A percentile compares a stretch with the other conserved stretches of the same genome.
These are phyloP conservation scores for Melinaea marsaeus DNA, from an alignment of 2,888 invertebrate species.

Conservation along the genomic window DNA sequence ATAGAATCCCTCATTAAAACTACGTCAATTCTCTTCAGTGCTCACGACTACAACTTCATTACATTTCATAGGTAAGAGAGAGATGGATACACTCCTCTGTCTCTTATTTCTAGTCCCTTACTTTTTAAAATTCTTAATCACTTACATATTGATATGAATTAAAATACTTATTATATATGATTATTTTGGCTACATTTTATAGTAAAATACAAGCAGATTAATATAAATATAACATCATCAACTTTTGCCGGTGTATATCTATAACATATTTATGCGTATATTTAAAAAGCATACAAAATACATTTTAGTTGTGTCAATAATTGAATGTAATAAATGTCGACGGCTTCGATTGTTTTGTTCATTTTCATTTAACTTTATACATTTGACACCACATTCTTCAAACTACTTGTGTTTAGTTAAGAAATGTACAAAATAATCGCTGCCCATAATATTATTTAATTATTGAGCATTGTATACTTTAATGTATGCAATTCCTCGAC, in stretches of 20 bases:
- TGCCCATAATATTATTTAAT: too few species aligned
- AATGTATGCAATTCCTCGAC: conserved; percentile 1
- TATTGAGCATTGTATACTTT: not conserved
- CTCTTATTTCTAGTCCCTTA: not conserved
- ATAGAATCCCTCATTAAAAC: conserved; percentile 28
- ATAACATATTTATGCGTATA: too few species aligned
- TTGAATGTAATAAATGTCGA: too few species aligned
- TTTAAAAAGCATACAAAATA: conserved; percentile 4
- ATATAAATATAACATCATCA: not conserved
- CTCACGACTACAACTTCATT: conserved; percentile 29
- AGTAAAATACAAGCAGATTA: not conserved
- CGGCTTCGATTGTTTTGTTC: too few species aligned
- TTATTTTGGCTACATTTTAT: conserved; percentile 3
- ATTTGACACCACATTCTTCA: not conserved
- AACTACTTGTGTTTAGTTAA: not conserved
- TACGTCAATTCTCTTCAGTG: conserved; percentile 54
- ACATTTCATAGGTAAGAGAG: not conserved
- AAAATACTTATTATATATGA: not conserved
- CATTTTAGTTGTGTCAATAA: not conserved
- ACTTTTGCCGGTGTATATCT: too few species aligned
- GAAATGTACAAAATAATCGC: too few species aligned
- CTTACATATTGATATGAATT: not conserved
- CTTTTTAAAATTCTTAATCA: not conserved
- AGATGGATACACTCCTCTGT: not conserved
- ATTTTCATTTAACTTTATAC: too few species aligned